phyloP scores from a whole-genome alignment of 2,113 vertebrate species.

The Myiagra hebetior region DNA sequence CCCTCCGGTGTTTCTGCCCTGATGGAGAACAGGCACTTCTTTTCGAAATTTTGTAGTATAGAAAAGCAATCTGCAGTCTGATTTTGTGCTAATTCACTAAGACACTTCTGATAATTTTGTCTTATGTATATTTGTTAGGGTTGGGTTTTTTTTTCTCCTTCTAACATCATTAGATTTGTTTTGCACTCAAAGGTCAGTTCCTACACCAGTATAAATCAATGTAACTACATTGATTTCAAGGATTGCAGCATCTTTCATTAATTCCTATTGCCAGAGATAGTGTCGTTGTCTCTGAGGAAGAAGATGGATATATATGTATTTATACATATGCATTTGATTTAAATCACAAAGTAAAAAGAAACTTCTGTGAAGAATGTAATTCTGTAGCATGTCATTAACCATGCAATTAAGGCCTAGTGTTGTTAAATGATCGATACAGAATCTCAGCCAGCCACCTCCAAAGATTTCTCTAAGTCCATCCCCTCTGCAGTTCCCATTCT shows the following conservation, averaged over 20 bases:
- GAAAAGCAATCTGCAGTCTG: background rate
- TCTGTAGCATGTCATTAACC: background rate
- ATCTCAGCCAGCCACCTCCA: background rate
- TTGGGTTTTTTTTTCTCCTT: background rate
- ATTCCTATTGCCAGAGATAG: background rate
- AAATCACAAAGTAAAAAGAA: background rate
- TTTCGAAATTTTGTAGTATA: background rate
- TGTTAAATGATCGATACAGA: background rate
- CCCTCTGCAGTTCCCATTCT: background rate
- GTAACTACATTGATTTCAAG: slow-evolving; percentile 46
- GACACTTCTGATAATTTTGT: slow-evolving; percentile 13
- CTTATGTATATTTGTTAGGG: slow-evolving; percentile 34
- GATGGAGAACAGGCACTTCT: background rate
- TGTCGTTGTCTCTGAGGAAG: background rate
- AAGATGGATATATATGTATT: background rate
- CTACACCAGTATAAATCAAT: slow-evolving; percentile 36
- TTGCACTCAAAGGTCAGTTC: slow-evolving; percentile 49
- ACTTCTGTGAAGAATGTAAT: background rate
- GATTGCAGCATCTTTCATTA: slow-evolving; percentile 21
- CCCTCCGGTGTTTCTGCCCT: background rate
- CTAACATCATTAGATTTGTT: slow-evolving; percentile 23
- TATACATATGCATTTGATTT: background rate
- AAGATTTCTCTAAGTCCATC: background rate
- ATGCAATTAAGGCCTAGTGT: background rate
- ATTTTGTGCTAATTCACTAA: background rate